Conservation (phyloP, 1,140 invertebrate species). For the Aphidius gifuensis region DNA sequence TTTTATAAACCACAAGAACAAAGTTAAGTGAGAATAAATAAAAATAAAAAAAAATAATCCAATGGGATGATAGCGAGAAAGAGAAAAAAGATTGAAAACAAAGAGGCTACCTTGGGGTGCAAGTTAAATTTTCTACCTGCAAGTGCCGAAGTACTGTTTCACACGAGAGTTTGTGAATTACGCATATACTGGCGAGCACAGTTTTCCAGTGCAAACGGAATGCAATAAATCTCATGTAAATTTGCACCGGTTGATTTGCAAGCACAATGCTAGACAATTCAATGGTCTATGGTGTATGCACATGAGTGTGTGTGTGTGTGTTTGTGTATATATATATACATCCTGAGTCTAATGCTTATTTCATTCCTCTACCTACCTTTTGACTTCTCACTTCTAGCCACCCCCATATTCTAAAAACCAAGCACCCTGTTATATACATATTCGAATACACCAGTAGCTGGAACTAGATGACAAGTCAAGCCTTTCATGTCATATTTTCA, state of each 20-base stretch:
- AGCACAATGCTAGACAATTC: slow-evolving; percentile 52
- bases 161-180: slow-evolving; percentile 15
- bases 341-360: not conserved
- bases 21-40: not conserved
- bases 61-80: not conserved
- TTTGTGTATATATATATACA: not conserved
- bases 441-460: not conserved
- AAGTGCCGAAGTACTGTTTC: not conserved
- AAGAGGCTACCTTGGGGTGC: too few species aligned
- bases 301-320: not conserved
- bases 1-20: not conserved
- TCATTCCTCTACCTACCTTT: not conserved
- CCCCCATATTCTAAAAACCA: not conserved
- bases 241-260: slow-evolving; percentile 52
- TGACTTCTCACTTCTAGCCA: not conserved
- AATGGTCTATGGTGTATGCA: slow-evolving; percentile 33
- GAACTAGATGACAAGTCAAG: slow-evolving; percentile 16
- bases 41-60: not conserved
- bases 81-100: too few species aligned
- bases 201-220: slow-evolving; percentile 39
- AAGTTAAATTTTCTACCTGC: slow-evolving; percentile 10
- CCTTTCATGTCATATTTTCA: not conserved
- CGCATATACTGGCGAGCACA: not conserved
- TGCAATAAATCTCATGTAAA: slow-evolving; percentile 54
- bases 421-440: not conserved